Evolutionary conservation across 2,797 vertebrate species (phyloP), one percentile per base, ranked within the genome.

Genomic region (Chiroxiphia lanceolata): DNA sequence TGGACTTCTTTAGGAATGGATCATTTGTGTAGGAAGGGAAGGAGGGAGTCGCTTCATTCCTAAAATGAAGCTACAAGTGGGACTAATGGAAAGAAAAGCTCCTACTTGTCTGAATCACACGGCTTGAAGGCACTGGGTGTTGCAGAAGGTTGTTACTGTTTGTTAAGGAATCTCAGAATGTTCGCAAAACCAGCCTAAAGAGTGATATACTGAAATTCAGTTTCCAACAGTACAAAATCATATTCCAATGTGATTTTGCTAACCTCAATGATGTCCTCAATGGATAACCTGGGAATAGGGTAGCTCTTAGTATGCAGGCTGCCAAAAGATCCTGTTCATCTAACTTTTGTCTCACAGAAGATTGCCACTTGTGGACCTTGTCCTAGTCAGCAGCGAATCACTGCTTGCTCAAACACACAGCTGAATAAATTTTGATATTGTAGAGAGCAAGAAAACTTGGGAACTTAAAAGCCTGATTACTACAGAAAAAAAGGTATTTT

Each of bases 1-100:
- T 81, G 45, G 48, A 44, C 33, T 82, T 83, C 44, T 92, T 72
- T 54, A 69, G 71, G 60, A 92, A 61, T 4, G 74, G 67, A 57
- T 87, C 92, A 77, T 75, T 93, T 94, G 27, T 85, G 51, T 60
- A 53, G 64, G 65, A 94, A 92, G 16, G 59, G 59, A 95, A 89
- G 48, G 36, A 93, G 27, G n/a, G 67, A 82, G 59, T 45, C 7
- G 15, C 29, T 87, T 61, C 26, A 16, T 65, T 87, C 45, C 71
- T 93, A 68, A 95, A 93, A 92, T 36, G 48, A 82, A 94, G 60
- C 48, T 61, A 64, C 40, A 80, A 80, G 33, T 47, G 15, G 44
- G 21, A 65, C 64, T 74, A 87, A 87, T 85, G 77, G 88, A 78
- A 96, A 85, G 48, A 87, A 84, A 81, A 92, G 75, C 31, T 84